Percentiles rank a stretch among this genome's conserved stretches.
These are phyloP conservation scores for Engystomops pustulosus DNA, from an alignment of 2,113 vertebrate genomes.

Conservation along the genomic window DNA sequence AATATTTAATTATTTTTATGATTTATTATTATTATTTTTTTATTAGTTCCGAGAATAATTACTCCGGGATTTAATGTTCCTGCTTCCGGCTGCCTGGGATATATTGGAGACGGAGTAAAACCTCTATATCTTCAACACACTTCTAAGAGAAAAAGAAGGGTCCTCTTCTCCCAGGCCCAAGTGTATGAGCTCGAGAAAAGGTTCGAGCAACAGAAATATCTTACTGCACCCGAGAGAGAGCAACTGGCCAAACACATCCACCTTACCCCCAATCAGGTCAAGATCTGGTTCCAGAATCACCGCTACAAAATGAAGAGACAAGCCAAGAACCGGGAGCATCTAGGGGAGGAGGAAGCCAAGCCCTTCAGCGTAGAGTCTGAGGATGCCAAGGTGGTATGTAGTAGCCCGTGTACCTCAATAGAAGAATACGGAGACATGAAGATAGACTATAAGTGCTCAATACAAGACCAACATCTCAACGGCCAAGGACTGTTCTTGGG, in stretches of 20 bases:
- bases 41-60: conserved; percentile 61
- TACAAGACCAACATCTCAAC: conserved; percentile 17
- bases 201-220: conserved; percentile 62
- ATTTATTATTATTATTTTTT: background rate
- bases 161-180: conserved; percentile 62
- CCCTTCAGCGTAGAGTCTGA: conserved; percentile 40
- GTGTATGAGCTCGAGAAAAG: conserved; percentile 63
- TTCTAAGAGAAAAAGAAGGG: conserved; percentile 57
- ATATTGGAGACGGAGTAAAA: conserved; percentile 48
- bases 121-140: conserved; percentile 28
- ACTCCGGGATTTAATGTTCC: conserved; percentile 49
- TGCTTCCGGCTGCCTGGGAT: conserved; percentile 46
- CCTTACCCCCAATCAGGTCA: conserved; percentile 79
- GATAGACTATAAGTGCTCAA: conserved; percentile 42
- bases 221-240: conserved; percentile 60
- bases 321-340: conserved; percentile 28
- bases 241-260: conserved; percentile 58
- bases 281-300: conserved; percentile 99
- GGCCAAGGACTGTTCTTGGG: background rate
- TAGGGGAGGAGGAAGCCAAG: conserved; percentile 23
- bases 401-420: background rate
- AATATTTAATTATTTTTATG: background rate
- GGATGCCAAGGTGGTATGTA: conserved; percentile 14
- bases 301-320: conserved; percentile 78
- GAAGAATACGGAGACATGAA: conserved; percentile 15